Conservation (phyloP, 2,888 invertebrate species). For the Leucophenga montana region DNA sequence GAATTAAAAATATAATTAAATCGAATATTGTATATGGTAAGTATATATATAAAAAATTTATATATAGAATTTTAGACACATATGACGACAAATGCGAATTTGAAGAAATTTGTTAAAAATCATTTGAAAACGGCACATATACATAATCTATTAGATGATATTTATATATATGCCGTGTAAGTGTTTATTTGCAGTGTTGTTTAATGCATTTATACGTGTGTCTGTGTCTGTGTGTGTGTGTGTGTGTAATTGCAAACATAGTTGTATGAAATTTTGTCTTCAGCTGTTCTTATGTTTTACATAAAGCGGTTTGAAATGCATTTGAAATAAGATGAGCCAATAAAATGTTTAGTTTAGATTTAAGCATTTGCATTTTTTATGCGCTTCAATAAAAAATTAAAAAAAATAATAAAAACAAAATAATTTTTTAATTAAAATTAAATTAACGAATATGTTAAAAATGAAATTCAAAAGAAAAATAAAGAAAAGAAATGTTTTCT, state of each 20-base stretch:
- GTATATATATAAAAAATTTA: constrained; percentile 20
- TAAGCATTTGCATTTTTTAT: constrained; percentile 36
- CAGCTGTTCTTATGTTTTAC: too few species aligned
- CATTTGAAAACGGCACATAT: constrained; percentile 37
- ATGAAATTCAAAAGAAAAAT: constrained; percentile 16
- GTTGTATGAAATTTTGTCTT: too few species aligned
- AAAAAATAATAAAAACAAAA: constrained; percentile 28
- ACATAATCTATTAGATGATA: constrained; percentile 27
- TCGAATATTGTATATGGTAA: constrained; percentile 14
- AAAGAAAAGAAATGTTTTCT: constrained; percentile 38
- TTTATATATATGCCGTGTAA: background rate
- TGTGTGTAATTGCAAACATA: constrained; percentile 19
- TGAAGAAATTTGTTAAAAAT: constrained; percentile 40
- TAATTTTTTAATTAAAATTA: constrained; percentile 43
- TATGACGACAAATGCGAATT: constrained; percentile 21
- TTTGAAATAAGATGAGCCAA: background rate
- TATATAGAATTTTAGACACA: constrained; percentile 36
- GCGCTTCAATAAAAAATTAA: constrained; percentile 30
- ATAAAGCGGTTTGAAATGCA: background rate
- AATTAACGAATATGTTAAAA: constrained; percentile 40
- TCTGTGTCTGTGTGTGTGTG: constrained; percentile 40
- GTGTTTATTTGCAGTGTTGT: too few species aligned
- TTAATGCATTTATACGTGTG: too few species aligned
- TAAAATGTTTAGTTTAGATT: background rate
- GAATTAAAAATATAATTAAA: constrained; percentile 10